phyloP scores from a whole-genome alignment of 1,140 invertebrate genomes.

The Lordiphosa mommai region DNA sequence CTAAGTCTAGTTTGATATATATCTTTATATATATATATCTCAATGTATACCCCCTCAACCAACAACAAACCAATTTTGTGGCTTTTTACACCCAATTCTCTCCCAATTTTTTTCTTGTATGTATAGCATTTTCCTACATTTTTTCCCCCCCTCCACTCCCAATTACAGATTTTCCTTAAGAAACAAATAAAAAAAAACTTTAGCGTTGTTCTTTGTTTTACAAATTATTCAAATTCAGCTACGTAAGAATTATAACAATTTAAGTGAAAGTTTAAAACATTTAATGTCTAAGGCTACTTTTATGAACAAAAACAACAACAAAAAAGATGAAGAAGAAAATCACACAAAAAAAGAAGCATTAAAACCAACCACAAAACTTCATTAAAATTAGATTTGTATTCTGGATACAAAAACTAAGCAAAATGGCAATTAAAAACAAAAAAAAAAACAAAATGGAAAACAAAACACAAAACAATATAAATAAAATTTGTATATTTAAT shows the following conservation, averaged over 20 bases:
- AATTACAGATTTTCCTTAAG: conserved; percentile 24
- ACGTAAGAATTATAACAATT: conserved; percentile 49
- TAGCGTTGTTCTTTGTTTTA: conserved; percentile 69
- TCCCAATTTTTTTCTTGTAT: conserved; percentile 26
- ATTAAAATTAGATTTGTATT: conserved; percentile 71
- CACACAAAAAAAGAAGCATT: conserved; percentile 19
- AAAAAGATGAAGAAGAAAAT: conserved; percentile 23
- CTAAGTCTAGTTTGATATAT: conserved; percentile 68
- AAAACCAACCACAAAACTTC: conserved; percentile 62
- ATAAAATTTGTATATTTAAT: conserved; percentile 77
- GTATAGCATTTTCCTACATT: conserved; percentile 22
- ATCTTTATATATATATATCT: conserved; percentile 16
- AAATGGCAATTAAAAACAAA: conserved; percentile 50
- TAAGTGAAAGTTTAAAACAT: conserved; percentile 75
- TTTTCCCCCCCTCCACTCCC: conserved; percentile 9
- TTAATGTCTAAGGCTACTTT: conserved; percentile 70
- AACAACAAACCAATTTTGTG: conserved; percentile 49
- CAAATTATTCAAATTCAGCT: conserved; percentile 63
- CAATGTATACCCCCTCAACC: conserved; percentile 29
- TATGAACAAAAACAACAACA: conserved; percentile 52
- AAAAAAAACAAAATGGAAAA: conserved; percentile 30
- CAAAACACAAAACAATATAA: conserved; percentile 44
- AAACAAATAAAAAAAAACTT: conserved; percentile 44
- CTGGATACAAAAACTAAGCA: conserved; percentile 66
- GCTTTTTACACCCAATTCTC: conserved; percentile 74